Base-by-base conservation (phyloP, 92 coral and sea anemone genomes). In the Blastomussa wellsi region DNA sequence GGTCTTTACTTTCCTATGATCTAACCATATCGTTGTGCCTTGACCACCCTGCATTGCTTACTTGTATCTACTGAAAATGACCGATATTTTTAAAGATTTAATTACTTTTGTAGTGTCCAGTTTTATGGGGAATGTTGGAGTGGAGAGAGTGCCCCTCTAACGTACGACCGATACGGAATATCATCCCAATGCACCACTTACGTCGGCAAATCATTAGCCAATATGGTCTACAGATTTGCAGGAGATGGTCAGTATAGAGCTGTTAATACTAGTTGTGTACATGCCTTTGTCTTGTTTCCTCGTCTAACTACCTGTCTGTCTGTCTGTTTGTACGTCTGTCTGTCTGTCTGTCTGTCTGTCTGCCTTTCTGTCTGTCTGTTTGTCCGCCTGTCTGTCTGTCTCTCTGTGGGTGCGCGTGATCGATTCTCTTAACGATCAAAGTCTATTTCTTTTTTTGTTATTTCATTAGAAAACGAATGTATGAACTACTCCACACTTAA, bases 81-180 rank as follows among this genome's bases (percentile, higher is more conserved):
- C n/a, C n/a, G n/a, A n/a, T n/a, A n/a, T n/a, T n/a, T n/a, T n/a
- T n/a, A n/a, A n/a, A n/a, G n/a, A 39, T 39, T 39, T 6, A 8
- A 6, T 3, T 44, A 44, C 7, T 44, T 55, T 59, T 39, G 37
- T 24, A 82, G 86, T 10, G 73, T 83, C 17, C 87, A 83, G 60
- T 83, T 57, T 62, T 83, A 83, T 20, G 87, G 87, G 24, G 87
- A 83, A 41, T 83, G 87, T 16, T 83, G 87, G 87, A 83, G 80
- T 74, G 87, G 87, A 57, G 38, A 24, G 31, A 57, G 4, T 16
- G 87, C 87, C n/a, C 62, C 62, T 19, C 7, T 16, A 42, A 83
- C 80, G 31, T 83, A 83, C 48, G 87, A 74, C 41, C 59, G 39
- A 8, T 83, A 83, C 6, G 87, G 87, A 17, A 11, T 28, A 7